These are phyloP conservation scores for Umimayanthus kanabou DNA, from an alignment of 92 coral and sea anemone genomes.

Conservation along the genomic window DNA sequence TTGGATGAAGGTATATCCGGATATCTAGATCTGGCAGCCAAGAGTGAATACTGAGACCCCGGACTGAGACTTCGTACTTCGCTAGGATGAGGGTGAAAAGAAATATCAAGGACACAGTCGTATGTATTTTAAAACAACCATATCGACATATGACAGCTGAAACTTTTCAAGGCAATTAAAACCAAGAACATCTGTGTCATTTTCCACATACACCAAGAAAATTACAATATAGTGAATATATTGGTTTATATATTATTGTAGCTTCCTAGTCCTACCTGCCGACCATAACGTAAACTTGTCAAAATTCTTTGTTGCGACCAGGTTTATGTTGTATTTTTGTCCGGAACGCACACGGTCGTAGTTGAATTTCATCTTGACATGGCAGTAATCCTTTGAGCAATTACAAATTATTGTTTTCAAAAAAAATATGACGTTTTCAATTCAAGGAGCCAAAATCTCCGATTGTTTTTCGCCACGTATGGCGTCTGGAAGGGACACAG, in stretches of 20 bases:
- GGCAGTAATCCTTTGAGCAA: not conserved
- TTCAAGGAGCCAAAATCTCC: not conserved
- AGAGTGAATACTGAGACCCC: too few species aligned
- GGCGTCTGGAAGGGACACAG: not conserved
- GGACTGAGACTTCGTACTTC: too few species aligned
- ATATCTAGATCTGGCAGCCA: too few species aligned
- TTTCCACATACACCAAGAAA: not conserved
- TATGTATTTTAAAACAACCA: not conserved
- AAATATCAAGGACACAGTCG: not conserved
- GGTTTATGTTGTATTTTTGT: not conserved
- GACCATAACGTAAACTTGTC: constrained; percentile 42
- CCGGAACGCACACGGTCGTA: not conserved
- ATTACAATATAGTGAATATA: not conserved
- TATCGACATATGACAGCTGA: too few species aligned
- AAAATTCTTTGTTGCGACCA: not conserved
- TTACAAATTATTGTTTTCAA: not conserved
- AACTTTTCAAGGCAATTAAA: too few species aligned
- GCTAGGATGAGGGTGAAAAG: too few species aligned
- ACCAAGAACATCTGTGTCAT: too few species aligned
- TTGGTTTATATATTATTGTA: too few species aligned
- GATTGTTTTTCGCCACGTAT: constrained; percentile 21
- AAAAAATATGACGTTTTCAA: not conserved
- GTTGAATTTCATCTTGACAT: constrained; percentile 21
- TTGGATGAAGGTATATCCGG: too few species aligned
- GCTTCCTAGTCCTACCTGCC: constrained; percentile 26